Percentiles rank a stretch among this genome's conserved stretches.
Conservation (phyloP, 2,113 vertebrate species). For the Carollia perspicillata region DNA sequence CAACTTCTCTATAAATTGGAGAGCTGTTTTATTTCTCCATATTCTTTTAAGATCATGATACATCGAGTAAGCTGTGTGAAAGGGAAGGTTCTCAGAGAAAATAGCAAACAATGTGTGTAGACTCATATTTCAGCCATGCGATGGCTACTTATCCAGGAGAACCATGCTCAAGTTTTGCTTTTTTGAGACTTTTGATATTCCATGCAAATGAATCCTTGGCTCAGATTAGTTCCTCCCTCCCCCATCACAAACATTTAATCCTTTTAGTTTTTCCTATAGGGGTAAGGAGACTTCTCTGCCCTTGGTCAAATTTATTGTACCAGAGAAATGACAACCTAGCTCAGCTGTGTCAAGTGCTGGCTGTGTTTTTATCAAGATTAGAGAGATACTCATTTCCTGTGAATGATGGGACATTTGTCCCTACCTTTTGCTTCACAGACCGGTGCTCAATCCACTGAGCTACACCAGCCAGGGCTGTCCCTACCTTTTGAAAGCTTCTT, state of each 20-base stretch:
- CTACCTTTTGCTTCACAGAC: neutral
- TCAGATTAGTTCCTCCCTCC: neutral
- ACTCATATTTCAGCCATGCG: conserved; percentile 40
- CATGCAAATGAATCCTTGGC: conserved; percentile 39
- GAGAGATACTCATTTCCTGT: neutral
- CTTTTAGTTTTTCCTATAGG: neutral
- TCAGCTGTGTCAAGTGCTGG: neutral
- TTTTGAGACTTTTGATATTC: conserved; percentile 54
- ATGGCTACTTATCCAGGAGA: conserved; percentile 24
- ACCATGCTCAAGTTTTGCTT: conserved; percentile 51
- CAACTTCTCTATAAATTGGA: too few relatives aligned
- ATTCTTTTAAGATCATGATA: too few relatives aligned
- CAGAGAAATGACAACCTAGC: neutral
- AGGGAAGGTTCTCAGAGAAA: neutral
- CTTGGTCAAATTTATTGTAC: neutral
- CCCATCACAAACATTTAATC: neutral
- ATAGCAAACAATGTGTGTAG: neutral
- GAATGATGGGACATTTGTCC: neutral
- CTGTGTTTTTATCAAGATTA: neutral
- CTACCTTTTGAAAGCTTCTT: neutral
- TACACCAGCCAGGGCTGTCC: too few relatives aligned
- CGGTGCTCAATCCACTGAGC: too few relatives aligned
- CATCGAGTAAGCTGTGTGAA: neutral
- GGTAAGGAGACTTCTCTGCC: neutral
- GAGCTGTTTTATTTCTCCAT: too few relatives aligned